Base-by-base conservation (phyloP, 2,113 vertebrate species). In the Chaenogobius annularis region DNA sequence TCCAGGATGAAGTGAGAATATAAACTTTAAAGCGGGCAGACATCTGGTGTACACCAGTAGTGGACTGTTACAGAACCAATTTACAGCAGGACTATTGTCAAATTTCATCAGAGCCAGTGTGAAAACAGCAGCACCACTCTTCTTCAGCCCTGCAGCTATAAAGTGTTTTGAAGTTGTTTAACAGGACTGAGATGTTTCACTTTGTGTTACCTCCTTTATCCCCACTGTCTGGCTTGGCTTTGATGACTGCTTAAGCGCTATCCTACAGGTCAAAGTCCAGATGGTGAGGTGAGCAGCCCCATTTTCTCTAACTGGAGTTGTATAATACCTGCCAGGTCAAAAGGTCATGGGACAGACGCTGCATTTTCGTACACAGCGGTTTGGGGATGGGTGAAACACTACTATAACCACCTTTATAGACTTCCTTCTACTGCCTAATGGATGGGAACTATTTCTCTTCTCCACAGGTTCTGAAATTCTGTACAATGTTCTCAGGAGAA, bases 201-300 rank as follows among this genome's bases (percentile, higher is more conserved):
- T 56, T 72, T 10, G 14, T 0, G 31, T 62, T 66, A 65, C 44
- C 58, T 52, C 44, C 43, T 77, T 77, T 59, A 71, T 77, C 65
- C 73, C 6, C 26, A 14, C 56, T 26, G 62, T 72, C 75, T 83
- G 83, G 13, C 66, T 15, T 8, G 68, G n/a, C 15, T 72, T 76
- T 75, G 74, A 83, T 54, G 55, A 73, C 44, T 73, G 58, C 75
- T 48, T 76, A 73, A 69, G 20, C 11, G 22, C 61, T n/a, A 78
- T 75, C 66, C 31, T 12, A 52, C 31, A 75, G 80, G 84, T 81
- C 70, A 74, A 69, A 70, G 59, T 74, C 74, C 83, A 83, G 80
- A 78, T 81, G 81, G 50, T 9, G 66, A 76, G 61, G 20, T 17
- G 52, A 73, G 72, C 66, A 64, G 11, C 43, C 15, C 43, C 14